These are phyloP conservation scores for Sus cebifrons DNA, from an alignment of 2,797 vertebrate species.

Conservation along the genomic window DNA sequence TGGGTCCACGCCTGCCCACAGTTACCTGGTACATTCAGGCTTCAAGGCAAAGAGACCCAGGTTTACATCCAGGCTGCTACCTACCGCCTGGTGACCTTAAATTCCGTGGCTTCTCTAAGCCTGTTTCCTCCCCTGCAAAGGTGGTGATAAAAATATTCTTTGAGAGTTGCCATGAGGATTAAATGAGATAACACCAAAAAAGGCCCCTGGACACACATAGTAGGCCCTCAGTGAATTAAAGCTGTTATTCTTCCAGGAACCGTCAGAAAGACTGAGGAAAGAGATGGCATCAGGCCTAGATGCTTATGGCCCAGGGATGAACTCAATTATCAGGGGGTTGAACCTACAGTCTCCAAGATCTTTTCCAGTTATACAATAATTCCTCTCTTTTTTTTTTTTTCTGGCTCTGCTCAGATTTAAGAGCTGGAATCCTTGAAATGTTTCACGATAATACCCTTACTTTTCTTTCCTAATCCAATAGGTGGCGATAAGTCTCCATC, in stretches of 20 bases:
- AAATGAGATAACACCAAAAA: neutral
- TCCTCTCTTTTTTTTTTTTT: neutral
- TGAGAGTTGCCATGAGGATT: neutral
- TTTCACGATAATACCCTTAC: neutral
- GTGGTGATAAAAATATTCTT: neutral
- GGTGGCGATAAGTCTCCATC: constrained; percentile 73
- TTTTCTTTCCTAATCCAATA: constrained; percentile 69
- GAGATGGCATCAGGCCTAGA: neutral
- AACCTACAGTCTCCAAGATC: neutral
- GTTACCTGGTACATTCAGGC: neutral
- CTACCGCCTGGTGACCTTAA: neutral
- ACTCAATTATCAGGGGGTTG: neutral
- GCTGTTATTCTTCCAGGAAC: neutral
- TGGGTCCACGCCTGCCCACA: neutral
- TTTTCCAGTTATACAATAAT: neutral
- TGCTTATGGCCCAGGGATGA: neutral
- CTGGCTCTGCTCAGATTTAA: neutral
- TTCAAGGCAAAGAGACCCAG: neutral
- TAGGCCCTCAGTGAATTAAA: neutral
- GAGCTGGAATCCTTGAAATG: neutral
- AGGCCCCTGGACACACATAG: neutral
- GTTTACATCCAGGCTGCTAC: neutral
- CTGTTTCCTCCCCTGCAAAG: neutral
- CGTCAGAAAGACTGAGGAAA: neutral
- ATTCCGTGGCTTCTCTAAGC: neutral